These are phyloP conservation scores for Hydrolagus colliei DNA, from an alignment of 2,797 vertebrate species.

Conservation along the genomic window DNA sequence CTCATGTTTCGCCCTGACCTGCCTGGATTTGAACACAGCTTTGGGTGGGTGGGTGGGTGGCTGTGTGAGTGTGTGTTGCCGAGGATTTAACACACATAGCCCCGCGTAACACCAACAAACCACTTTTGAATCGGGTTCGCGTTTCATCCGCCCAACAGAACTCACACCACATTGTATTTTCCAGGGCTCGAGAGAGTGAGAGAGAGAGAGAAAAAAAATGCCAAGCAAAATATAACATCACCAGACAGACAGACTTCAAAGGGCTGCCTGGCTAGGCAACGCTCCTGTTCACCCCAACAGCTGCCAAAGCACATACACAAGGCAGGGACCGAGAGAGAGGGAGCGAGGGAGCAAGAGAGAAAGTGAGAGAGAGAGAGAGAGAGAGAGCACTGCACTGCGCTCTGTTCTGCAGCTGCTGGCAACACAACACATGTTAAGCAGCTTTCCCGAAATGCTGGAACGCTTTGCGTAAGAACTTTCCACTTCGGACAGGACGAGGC, in stretches of 20 bases:
- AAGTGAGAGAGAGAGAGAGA: no score
- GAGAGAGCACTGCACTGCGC: not conserved
- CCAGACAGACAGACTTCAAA: constrained; percentile 66
- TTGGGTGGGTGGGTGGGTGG: constrained; percentile 27
- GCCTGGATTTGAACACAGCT: constrained; percentile 40
- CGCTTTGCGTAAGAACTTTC: constrained; percentile 60
- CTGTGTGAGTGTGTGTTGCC: not conserved
- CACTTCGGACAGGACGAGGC: constrained; percentile 42
- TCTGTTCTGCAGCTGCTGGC: constrained; percentile 50
- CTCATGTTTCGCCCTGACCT: constrained; percentile 35
- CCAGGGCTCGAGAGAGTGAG: constrained; percentile 43
- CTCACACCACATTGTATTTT: constrained; percentile 68
- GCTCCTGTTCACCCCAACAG: constrained; percentile 57
- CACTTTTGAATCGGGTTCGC: constrained; percentile 44
- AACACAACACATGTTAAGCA: constrained; percentile 43
- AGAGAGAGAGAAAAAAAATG: constrained; percentile 37
- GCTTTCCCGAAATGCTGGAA: constrained; percentile 50
- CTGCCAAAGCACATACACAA: constrained; percentile 60
- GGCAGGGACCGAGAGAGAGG: constrained; percentile 25
- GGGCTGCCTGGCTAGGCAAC: constrained; percentile 52
- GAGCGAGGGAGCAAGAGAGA: no score
- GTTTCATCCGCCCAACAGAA: constrained; percentile 53
- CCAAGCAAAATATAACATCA: constrained; percentile 79
- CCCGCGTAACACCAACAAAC: constrained; percentile 44
- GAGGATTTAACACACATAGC: not conserved